Conservation (phyloP, 2,113 vertebrate species). For the Setophaga kirtlandii region DNA sequence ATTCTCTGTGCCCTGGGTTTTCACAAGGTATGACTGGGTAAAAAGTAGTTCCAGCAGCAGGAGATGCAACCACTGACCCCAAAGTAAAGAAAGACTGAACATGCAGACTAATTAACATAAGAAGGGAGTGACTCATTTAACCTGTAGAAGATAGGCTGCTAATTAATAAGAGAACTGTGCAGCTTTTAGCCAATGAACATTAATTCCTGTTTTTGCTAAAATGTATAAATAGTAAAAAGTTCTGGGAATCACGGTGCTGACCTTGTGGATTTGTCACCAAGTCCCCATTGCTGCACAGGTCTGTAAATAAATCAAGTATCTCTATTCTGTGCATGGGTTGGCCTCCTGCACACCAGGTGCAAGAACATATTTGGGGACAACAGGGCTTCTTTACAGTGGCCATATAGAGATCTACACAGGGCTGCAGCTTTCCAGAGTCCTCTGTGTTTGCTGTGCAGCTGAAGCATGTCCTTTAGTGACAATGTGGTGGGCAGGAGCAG, state of each 20-base stretch:
- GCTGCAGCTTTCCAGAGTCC: background rate
- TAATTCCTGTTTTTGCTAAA: background rate
- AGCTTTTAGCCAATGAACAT: background rate
- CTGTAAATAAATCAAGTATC: background rate
- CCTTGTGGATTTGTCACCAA: background rate
- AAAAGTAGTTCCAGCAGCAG: background rate
- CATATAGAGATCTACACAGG: no score
- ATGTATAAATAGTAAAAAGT: background rate
- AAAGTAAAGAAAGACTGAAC: background rate
- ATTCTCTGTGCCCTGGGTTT: no score
- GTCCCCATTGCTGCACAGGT: background rate
- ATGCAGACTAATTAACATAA: background rate
- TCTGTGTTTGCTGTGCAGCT: no score
- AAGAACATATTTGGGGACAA: background rate
- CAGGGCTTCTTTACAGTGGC: background rate
- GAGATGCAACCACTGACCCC: background rate
- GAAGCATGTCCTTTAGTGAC: accelerated
- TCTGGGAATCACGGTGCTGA: background rate
- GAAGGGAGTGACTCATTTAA: background rate
- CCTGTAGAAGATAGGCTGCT: background rate
- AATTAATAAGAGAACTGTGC: background rate
- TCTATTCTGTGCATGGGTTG: background rate
- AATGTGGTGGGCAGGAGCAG: accelerated
- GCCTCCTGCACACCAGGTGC: background rate
- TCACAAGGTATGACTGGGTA: background rate